A percentile compares a stretch with the other conserved stretches of the same genome.
Conservation (phyloP, 2,113 vertebrate species). For the Amia ocellicauda region DNA sequence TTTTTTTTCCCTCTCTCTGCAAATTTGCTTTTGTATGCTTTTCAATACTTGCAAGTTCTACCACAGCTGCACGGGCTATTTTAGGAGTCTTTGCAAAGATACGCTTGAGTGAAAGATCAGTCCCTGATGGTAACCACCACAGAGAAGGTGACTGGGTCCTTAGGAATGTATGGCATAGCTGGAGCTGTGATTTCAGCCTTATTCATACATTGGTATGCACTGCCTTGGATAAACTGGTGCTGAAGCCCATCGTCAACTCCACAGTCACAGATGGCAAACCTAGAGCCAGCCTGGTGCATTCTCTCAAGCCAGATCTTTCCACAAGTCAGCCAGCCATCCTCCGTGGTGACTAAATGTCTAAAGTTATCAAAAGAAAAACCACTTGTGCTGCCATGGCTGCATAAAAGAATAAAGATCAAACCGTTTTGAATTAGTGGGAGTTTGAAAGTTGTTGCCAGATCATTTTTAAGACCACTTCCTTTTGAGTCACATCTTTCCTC, state of each 20-base stretch:
- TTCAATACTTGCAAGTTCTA: no score
- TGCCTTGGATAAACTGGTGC: background rate
- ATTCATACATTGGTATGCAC: slow-evolving; percentile 1
- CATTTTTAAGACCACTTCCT: background rate
- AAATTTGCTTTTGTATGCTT: no score
- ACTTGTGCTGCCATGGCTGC: background rate
- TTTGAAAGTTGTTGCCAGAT: no score
- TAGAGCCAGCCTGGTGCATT: background rate
- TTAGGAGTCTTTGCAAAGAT: no score
- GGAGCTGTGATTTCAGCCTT: background rate
- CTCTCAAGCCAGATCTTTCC: background rate
- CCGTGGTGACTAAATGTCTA: background rate
- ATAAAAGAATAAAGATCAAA: no score
- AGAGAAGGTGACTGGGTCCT: background rate
- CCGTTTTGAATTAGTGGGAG: no score
- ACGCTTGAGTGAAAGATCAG: no score
- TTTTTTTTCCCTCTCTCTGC: no score
- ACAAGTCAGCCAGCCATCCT: background rate
- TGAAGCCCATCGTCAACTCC: background rate
- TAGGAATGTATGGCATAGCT: background rate
- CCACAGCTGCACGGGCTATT: no score
- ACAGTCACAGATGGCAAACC: background rate
- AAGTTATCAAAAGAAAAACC: background rate
- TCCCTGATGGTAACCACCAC: background rate
- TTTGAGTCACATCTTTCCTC: background rate